Percentiles rank a stretch among this genome's conserved stretches.
Conservation (phyloP, 1,140 invertebrate species). For the Macrostomum lignano region DNA sequence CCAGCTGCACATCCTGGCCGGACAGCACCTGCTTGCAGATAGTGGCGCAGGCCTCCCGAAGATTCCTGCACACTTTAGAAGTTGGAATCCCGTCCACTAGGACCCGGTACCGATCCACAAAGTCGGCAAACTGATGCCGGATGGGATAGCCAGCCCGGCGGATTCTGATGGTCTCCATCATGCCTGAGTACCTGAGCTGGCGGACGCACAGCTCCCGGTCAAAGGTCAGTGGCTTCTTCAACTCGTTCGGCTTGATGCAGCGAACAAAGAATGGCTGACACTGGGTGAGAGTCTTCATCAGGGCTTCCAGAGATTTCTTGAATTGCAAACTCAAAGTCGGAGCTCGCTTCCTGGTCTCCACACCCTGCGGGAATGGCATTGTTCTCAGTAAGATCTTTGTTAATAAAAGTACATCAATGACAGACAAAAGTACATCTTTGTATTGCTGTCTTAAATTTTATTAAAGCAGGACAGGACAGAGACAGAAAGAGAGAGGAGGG, state of each 20-base stretch:
- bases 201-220: slow-evolving; percentile 75
- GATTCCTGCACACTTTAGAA: slow-evolving; percentile 34
- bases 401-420: no score
- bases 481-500: no score
- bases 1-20: slow-evolving; percentile 75
- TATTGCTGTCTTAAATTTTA: no score
- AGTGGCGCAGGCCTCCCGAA: background rate
- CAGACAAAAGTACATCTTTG: no score
- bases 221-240: slow-evolving; percentile 81
- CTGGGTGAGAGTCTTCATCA: slow-evolving; percentile 71
- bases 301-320: slow-evolving; percentile 60
- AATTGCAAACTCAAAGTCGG: no score
- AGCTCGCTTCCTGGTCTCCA: no score
- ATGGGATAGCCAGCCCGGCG: slow-evolving; percentile 87
- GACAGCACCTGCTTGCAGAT: slow-evolving; percentile 67
- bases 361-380: no score
- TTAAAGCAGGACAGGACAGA: no score
- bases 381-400: no score
- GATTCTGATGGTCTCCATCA: slow-evolving; percentile 98
- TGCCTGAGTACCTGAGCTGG: slow-evolving; percentile 84
- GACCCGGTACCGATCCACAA: slow-evolving; percentile 81
- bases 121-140: slow-evolving; percentile 69
- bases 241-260: slow-evolving; percentile 94
- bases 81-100: slow-evolving; percentile 51
- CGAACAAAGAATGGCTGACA: slow-evolving; percentile 94